phyloP scores from a whole-genome alignment of 2,113 vertebrate species.

The Gymnocephalus cernua region DNA sequence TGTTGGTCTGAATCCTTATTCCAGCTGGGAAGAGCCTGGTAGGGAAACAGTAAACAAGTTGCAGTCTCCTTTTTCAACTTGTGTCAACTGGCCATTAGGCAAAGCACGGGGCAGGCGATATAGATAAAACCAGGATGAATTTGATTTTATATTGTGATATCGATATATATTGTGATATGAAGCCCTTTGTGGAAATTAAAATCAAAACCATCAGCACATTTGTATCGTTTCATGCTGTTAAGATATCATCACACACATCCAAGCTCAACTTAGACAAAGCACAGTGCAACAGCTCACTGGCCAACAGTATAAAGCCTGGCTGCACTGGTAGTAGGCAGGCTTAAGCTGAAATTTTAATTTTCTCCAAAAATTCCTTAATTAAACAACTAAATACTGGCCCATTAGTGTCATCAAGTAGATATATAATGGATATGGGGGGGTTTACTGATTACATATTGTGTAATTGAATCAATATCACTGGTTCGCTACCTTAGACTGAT shows the following conservation, averaged over 20 bases:
- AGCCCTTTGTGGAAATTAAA: background rate
- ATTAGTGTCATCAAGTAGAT: background rate
- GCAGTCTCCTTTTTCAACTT: background rate
- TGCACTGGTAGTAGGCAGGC: no score
- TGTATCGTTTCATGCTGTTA: no score
- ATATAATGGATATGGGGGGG: background rate
- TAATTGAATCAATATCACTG: background rate
- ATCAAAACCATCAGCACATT: background rate
- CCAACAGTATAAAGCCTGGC: no score
- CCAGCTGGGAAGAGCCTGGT: constrained; percentile 9
- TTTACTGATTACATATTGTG: background rate
- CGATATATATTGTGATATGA: background rate
- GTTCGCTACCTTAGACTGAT: no score
- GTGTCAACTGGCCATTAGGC: background rate
- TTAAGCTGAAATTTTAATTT: no score
- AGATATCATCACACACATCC: no score
- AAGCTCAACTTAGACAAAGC: no score
- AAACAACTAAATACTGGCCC: background rate
- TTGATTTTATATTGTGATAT: background rate
- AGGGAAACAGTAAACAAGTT: background rate
- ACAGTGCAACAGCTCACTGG: no score
- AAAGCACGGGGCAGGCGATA: background rate
- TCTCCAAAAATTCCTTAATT: no score
- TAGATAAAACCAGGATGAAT: background rate
- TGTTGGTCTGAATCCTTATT: constrained; percentile 12